These are phyloP conservation scores for Spheniscus mendiculus DNA, from an alignment of 2,113 vertebrate genomes.

Conservation along the genomic window DNA sequence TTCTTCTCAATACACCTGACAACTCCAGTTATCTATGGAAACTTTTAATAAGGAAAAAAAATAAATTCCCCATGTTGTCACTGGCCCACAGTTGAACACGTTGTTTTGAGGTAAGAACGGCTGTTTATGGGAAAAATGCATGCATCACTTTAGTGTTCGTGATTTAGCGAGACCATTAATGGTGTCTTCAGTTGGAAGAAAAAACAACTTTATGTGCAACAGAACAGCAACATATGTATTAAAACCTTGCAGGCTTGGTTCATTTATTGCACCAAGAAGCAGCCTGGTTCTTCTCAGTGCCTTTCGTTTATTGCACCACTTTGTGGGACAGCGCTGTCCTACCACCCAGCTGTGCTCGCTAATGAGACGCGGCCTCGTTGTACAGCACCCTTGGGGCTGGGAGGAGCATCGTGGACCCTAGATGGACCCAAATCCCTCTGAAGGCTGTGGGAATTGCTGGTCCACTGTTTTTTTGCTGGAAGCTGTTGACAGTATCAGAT, in stretches of 20 bases:
- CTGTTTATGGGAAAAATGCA: background rate
- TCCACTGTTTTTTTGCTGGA: background rate
- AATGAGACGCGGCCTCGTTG: fast-evolving
- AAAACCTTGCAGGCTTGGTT: background rate
- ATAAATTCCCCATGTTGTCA: background rate
- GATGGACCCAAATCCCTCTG: background rate
- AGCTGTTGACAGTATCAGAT: background rate
- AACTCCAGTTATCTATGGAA: background rate
- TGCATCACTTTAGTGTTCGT: background rate
- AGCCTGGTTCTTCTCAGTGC: background rate
- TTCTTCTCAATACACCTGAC: background rate
- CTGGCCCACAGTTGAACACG: background rate
- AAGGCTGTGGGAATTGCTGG: background rate
- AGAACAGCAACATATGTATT: background rate
- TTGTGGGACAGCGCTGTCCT: background rate
- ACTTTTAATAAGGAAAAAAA: background rate
- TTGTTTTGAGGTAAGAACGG: background rate
- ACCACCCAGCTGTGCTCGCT: fast-evolving
- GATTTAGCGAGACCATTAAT: background rate
- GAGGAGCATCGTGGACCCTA: background rate
- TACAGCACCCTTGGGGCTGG: background rate
- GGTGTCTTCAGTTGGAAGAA: background rate
- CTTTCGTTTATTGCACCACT: background rate
- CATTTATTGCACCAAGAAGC: background rate
- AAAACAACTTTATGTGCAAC: background rate